Percentiles rank a stretch among this genome's conserved stretches.
These are phyloP conservation scores for Aphidoletes aphidimyza DNA, from an alignment of 2,888 invertebrate species.

Conservation along the genomic window DNA sequence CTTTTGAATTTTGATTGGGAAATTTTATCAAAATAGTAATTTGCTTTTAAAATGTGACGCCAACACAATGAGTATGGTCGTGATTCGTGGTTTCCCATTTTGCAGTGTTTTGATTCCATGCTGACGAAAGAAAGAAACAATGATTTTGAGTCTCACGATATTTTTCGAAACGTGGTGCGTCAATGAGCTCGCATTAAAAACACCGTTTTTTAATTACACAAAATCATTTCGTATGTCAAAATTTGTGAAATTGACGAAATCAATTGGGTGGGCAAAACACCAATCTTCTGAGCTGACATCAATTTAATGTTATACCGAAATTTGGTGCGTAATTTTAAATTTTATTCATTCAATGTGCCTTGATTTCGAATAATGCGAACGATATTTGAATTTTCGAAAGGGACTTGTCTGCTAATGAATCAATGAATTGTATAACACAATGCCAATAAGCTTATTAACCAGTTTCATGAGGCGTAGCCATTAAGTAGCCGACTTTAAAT, in stretches of 20 bases:
- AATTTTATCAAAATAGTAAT: not conserved
- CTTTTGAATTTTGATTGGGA: not conserved
- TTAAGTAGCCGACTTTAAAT: too few species aligned
- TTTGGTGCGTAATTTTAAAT: not conserved
- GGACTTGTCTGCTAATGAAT: slow-evolving; percentile 21
- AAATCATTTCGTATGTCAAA: too few species aligned
- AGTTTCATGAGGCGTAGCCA: too few species aligned
- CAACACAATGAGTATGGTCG: slow-evolving; percentile 31
- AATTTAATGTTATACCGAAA: not conserved
- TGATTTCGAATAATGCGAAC: too few species aligned
- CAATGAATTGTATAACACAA: not conserved
- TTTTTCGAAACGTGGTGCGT: slow-evolving; percentile 11
- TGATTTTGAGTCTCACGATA: slow-evolving; percentile 31
- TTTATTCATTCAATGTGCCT: too few species aligned
- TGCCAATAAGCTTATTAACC: not conserved
- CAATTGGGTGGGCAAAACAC: not conserved
- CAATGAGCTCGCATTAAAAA: not conserved
- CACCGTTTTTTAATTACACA: slow-evolving; percentile 31
- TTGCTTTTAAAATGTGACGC: not conserved
- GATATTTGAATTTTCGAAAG: not conserved
- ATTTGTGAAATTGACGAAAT: too few species aligned
- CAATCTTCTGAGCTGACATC: not conserved
- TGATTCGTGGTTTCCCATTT: slow-evolving; percentile 14
- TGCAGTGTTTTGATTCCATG: not conserved
- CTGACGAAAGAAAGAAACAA: not conserved